Evolutionary conservation across 2,888 invertebrate species (phyloP), one percentile per base, ranked within the genome.

Genomic region (Amaurobius ferox): DNA sequence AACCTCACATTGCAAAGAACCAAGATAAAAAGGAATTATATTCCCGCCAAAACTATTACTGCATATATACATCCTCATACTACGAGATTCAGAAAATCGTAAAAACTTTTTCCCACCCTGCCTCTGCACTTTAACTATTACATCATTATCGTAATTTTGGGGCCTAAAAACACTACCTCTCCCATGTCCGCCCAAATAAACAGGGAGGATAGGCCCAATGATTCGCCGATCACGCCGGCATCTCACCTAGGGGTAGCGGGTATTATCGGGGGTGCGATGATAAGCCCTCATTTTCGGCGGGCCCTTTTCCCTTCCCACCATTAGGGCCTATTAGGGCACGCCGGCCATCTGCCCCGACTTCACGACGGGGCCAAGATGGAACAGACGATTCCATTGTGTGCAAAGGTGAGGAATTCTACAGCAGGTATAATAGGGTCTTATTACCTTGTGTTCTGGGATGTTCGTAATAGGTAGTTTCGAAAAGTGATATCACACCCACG

Each of bases 281-380:
- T 85, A 71, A 85, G 35, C 55, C 72, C 77, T 71, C 66, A 77
- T 85, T 72, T 85, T 72, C 76, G 77, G 77, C 77, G 83, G 83
- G 66, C 77, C 66, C 71, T 74, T 85, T 77, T 64, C 30, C 19
- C 30, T 35, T 40, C 35, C 35, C 35, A 85, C 83, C 83, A 83
- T 83, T 83, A 83, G 77, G 72, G 48, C 67, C 77, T 39, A 83
- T 83, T 83, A 83, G 55, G 71, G 71, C 72, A 77, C 83, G 83
- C 71, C 66, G 39, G 39, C 83, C 83, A 83, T 83, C 83, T 83
- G 83, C 32, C 67, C 39, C 23, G 19, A n/a, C 19, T 35, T 26
- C 67, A 61, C 67, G 39, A 35, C 23, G 23, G 30, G 19, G 64
- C 55, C 66, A 28, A 29, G 64, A 13, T 16, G 11, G 16, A n/a